phyloP scores from a whole-genome alignment of 2,797 vertebrate genomes.

The Melanogrammus aeglefinus region DNA sequence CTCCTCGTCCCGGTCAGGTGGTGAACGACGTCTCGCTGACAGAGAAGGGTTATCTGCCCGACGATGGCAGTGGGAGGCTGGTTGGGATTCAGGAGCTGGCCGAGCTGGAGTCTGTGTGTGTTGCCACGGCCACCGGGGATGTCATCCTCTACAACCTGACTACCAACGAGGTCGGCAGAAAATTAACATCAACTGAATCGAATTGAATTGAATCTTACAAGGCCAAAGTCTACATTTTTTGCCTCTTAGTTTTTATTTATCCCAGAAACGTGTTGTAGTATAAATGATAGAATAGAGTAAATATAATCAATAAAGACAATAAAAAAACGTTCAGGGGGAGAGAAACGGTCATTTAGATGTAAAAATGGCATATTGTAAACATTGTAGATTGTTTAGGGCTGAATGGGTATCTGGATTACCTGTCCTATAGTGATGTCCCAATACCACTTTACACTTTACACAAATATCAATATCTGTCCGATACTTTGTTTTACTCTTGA shows the following conservation, averaged over 20 bases:
- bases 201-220: too few species aligned
- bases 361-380: too few species aligned
- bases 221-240: background rate
- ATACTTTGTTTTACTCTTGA: too few species aligned
- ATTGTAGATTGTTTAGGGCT: too few species aligned
- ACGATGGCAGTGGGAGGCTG: constrained; percentile 81
- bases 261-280: background rate
- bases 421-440: too few species aligned
- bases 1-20: constrained; percentile 67
- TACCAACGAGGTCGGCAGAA: constrained; percentile 75
- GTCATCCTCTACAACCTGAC: constrained; percentile 84
- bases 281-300: background rate
- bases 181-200: too few species aligned
- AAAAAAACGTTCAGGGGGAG: too few species aligned
- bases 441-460: too few species aligned
- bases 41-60: constrained; percentile 77
- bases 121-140: constrained; percentile 86
- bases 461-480: too few species aligned
- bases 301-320: too few species aligned
- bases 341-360: too few species aligned
- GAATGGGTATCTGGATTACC: too few species aligned
- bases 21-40: constrained; percentile 79
- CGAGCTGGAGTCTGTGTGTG: constrained; percentile 85
- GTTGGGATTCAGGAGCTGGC: constrained; percentile 87
- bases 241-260: background rate